These are phyloP conservation scores for Aradophagus sp. DNA, from an alignment of 1,140 invertebrate genomes.

Conservation along the genomic window DNA sequence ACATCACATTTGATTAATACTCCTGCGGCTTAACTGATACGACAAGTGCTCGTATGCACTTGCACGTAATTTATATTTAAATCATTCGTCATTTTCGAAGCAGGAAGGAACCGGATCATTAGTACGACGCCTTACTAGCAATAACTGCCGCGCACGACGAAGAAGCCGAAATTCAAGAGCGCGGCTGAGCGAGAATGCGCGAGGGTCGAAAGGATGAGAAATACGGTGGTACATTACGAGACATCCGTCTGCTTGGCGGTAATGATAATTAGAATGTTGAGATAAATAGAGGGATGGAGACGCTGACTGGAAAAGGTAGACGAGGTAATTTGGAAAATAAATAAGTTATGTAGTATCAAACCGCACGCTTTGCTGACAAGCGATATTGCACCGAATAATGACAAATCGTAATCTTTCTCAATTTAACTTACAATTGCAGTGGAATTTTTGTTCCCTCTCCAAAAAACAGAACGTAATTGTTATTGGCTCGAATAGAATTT, in stretches of 20 bases:
- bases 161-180: slow-evolving; percentile 59
- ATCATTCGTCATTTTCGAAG: slow-evolving; percentile 58
- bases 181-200: slow-evolving; percentile 55
- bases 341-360: slow-evolving; percentile 55
- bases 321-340: slow-evolving; percentile 57
- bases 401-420: too few relatives aligned
- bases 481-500: too few relatives aligned
- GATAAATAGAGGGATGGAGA: slow-evolving; percentile 61
- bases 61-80: slow-evolving; percentile 65
- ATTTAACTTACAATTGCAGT: too few relatives aligned
- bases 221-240: slow-evolving; percentile 66
- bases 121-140: slow-evolving; percentile 62
- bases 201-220: slow-evolving; percentile 62
- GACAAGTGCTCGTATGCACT: slow-evolving; percentile 58
- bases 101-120: slow-evolving; percentile 58
- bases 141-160: slow-evolving; percentile 59
- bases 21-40: slow-evolving; percentile 46
- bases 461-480: too few relatives aligned
- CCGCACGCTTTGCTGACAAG: slow-evolving; percentile 38
- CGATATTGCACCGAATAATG: slow-evolving; percentile 16
- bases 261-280: slow-evolving; percentile 71
- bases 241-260: slow-evolving; percentile 66
- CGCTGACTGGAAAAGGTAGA: slow-evolving; percentile 49
- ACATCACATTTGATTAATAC: slow-evolving; percentile 53
- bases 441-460: too few relatives aligned